phyloP scores from a whole-genome alignment of 35 echinoderm and acorn worm genomes.

The Hemicentrotus pulcherrimus region DNA sequence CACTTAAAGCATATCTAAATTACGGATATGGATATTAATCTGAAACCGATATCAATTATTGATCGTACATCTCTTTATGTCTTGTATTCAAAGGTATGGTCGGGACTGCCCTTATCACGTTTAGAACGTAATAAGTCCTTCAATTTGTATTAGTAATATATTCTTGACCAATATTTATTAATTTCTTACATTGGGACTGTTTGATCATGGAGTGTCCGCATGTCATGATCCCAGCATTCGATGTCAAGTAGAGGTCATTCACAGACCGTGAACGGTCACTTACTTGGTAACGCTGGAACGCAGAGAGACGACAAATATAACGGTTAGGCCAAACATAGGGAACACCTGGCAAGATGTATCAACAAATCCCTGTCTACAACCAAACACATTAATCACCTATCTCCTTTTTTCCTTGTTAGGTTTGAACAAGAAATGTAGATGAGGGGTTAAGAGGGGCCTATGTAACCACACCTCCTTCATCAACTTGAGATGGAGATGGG shows the following conservation, averaged over 20 bases:
- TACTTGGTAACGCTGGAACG: constrained; percentile 16
- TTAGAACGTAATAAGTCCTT: background rate
- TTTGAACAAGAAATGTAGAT: background rate
- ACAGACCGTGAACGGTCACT: background rate
- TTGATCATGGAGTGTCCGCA: too few species aligned
- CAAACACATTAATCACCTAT: background rate
- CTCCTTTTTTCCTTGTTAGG: background rate
- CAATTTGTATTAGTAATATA: background rate
- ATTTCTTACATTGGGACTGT: background rate
- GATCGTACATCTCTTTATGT: too few species aligned
- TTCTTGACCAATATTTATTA: background rate
- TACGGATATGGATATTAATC: too few species aligned
- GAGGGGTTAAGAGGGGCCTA: background rate
- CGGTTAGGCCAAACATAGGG: background rate
- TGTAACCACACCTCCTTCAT: background rate
- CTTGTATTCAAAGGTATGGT: too few species aligned
- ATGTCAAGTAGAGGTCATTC: background rate
- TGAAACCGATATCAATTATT: too few species aligned
- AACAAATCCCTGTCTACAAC: background rate
- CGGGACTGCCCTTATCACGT: background rate
- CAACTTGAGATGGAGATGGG: background rate
- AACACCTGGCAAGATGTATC: constrained; percentile 40
- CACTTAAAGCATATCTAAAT: too few species aligned
- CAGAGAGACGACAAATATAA: background rate
- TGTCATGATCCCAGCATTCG: background rate